Evolutionary conservation across 2,113 vertebrate species (phyloP).

Genomic region (Hippolais icterina): DNA sequence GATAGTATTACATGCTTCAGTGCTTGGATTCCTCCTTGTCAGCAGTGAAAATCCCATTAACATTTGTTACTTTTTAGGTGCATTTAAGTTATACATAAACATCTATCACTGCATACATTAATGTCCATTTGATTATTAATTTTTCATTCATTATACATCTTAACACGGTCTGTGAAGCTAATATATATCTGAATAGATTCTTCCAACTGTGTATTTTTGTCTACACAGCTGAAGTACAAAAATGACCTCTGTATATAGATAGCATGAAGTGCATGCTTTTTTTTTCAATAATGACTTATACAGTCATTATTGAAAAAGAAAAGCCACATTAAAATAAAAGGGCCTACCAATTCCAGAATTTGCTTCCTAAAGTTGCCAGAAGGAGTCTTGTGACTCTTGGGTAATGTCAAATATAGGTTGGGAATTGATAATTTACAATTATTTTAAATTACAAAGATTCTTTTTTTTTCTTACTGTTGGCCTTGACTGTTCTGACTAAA

Average conservation of each 20-base stretch:
- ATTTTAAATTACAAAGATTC: neutral
- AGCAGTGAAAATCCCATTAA: neutral
- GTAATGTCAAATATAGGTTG: neutral
- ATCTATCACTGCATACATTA: neutral
- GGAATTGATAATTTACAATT: neutral
- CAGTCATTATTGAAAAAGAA: neutral
- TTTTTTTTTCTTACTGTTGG: neutral
- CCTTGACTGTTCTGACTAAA: neutral
- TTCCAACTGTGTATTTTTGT: neutral
- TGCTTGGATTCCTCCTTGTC: neutral
- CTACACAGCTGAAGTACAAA: neutral
- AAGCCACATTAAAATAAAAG: neutral
- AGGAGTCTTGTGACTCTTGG: neutral
- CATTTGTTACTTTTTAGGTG: neutral
- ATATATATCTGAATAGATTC: neutral
- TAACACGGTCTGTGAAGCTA: neutral
- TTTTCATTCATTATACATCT: neutral
- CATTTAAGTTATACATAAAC: neutral
- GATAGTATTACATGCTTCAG: neutral
- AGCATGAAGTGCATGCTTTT: neutral
- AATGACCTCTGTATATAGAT: neutral
- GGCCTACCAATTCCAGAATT: neutral
- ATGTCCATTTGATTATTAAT: neutral
- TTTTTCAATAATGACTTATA: too few relatives aligned
- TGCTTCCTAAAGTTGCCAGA: neutral